A percentile compares a stretch with the other conserved stretches of the same genome.
Conservation (phyloP, 2,113 vertebrate genomes). For the human (Homo sapiens) region DNA sequence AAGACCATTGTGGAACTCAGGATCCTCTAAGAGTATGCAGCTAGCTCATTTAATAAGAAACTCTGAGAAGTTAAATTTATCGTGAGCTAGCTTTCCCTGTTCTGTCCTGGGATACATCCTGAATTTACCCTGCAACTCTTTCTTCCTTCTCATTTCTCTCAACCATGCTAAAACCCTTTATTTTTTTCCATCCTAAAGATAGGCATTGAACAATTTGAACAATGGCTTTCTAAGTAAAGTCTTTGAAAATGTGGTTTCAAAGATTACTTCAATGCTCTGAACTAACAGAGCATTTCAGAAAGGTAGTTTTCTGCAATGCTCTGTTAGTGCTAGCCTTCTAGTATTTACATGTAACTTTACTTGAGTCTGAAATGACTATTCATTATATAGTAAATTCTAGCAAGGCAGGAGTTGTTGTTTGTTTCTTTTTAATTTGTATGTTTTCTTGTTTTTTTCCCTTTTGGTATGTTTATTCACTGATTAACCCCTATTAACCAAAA, state of each 20-base stretch:
- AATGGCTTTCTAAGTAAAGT: background rate
- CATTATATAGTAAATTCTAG: background rate
- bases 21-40: background rate
- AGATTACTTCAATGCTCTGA: too few relatives aligned
- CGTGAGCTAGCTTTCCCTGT: background rate
- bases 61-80: background rate
- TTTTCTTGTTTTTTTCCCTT: background rate
- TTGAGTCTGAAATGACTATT: background rate
- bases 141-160: background rate
- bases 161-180: background rate
- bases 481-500: background rate
- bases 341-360: background rate
- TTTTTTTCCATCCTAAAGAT: background rate
- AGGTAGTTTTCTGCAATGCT: background rate
- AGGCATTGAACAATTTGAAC: background rate
- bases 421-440: background rate
- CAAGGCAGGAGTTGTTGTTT: background rate
- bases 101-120: background rate
- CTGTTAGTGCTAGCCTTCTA: background rate
- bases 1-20: background rate
- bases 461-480: background rate
- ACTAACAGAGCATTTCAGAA: too few relatives aligned
- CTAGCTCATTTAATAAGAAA: background rate
- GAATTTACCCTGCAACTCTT: too few relatives aligned
- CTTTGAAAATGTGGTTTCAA: background rate